Percentiles rank a stretch among this genome's conserved stretches.
phyloP scores from a whole-genome alignment of 2,888 invertebrate species.

The Acronicta leporina region DNA sequence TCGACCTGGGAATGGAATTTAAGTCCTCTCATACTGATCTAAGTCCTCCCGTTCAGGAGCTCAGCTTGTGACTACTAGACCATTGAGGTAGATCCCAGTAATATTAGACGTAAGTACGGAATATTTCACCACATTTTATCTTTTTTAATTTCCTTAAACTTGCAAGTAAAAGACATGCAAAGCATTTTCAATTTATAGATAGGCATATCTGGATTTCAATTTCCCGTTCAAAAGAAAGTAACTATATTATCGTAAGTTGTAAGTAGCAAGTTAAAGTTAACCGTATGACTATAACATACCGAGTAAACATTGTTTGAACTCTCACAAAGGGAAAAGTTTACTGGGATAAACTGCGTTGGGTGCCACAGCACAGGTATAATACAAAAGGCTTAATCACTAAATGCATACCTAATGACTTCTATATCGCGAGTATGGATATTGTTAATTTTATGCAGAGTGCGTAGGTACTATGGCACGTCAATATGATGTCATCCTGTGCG shows the following conservation, averaged over 20 bases:
- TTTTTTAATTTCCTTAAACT: background rate
- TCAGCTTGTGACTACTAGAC: no score
- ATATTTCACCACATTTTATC: background rate
- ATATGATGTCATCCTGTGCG: no score
- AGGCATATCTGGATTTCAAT: conserved; percentile 32
- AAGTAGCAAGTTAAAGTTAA: conserved; percentile 43
- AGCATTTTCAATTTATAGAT: conserved; percentile 15
- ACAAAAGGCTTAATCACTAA: conserved; percentile 3
- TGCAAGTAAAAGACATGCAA: background rate
- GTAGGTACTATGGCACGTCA: no score
- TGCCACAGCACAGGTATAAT: background rate
- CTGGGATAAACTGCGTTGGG: background rate
- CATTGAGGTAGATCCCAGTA: no score
- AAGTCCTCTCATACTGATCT: no score
- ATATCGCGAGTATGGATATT: no score
- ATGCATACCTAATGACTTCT: no score
- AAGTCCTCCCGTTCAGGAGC: no score
- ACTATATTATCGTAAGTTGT: conserved; percentile 38
- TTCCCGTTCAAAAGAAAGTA: conserved; percentile 37
- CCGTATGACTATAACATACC: conserved; percentile 19
- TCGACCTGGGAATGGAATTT: no score
- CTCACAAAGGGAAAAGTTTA: conserved; percentile 31
- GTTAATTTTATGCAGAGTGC: no score
- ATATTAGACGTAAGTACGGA: background rate
- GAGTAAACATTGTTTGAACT: conserved; percentile 41